Conservation (phyloP, 2,113 vertebrate genomes). For the Chamaetylas fuelleborni region DNA sequence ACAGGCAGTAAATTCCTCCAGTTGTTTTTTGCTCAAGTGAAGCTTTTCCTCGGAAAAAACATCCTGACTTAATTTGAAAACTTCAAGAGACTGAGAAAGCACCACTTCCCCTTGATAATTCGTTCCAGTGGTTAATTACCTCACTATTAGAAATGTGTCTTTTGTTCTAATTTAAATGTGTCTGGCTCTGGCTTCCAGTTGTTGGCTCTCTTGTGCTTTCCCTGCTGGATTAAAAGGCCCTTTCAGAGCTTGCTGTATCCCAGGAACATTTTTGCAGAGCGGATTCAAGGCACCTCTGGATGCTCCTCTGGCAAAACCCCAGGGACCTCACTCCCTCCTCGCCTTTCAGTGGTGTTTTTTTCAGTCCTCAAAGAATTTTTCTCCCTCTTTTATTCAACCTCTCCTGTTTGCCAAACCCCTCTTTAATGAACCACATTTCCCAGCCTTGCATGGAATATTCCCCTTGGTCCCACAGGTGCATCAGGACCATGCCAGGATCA, state of each 20-base stretch:
- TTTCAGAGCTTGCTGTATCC: not conserved
- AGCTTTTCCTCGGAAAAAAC: not conserved
- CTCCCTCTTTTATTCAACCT: not conserved
- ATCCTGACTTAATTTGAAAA: not conserved
- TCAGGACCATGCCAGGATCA: accelerated
- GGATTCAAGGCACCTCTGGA: not conserved
- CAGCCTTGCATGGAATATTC: not conserved
- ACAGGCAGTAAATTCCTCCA: not conserved
- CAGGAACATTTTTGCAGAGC: not conserved
- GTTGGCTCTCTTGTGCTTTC: not conserved
- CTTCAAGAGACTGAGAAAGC: slow-evolving; percentile 2
- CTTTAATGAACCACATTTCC: not conserved
- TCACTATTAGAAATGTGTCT: slow-evolving; percentile 17
- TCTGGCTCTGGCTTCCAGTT: not conserved
- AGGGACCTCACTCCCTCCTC: accelerated
- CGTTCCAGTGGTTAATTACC: slow-evolving; percentile 47
- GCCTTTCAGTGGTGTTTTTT: not conserved
- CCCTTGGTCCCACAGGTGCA: not conserved
- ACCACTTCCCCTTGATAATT: slow-evolving; percentile 16
- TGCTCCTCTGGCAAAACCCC: not conserved
- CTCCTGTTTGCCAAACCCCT: not conserved
- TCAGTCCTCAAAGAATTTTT: not conserved
- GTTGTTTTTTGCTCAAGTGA: not conserved
- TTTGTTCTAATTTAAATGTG: slow-evolving; percentile 31
- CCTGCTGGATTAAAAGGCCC: not conserved